Evolutionary conservation across 92 coral and sea anemone genomes (phyloP), one percentile per base, ranked within the genome.

Genomic region (Bergia puertoricense): DNA sequence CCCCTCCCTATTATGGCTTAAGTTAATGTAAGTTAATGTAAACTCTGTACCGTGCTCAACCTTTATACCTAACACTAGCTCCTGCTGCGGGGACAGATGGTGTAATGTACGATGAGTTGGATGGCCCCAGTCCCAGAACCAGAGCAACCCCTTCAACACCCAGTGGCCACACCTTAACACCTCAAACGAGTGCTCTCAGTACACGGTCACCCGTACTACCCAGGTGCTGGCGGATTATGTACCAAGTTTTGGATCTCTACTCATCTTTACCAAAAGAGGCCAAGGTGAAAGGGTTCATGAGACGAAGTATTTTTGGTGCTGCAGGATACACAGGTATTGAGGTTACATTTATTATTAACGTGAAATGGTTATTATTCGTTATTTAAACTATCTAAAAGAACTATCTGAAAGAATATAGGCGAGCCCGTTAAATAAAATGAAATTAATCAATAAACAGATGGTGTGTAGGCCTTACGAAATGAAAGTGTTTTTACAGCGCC

Each of bases 161-260:
- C 62, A 84, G 87, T 44, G 87, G 79, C 38, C 42, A 42, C n/a
- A 8, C 76, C 2, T 65, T 71, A 20, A 84, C 87, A 9, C 87
- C 87, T 45, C 87, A 84, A 40, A 38, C 87, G 20, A 84, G 87
- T 23, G 11, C 45, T 2, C 45, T 84, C 45, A 84, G 87, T 84
- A 79, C 87, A 6, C 77, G 75, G 66, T 84, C 87, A 6, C 67
- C 87, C 2, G 45, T 84, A 46, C 44, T 84, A 4, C 87, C 87
- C 6, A 97, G 94, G 89, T 97, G 99, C 72, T 97, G 99, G 99
- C 92, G 96, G 89, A 93, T 94, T 74, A 97, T 97, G 99, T 92
- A 94, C 89, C 97, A 95, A 77, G 95, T 97, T 46, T 85, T 96
- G 68, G 96, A 97, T 89, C 92, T 97, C 79, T 97, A 97, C 71